phyloP scores from a whole-genome alignment of 1,140 invertebrate species.

The Lepidurus arcticus region DNA sequence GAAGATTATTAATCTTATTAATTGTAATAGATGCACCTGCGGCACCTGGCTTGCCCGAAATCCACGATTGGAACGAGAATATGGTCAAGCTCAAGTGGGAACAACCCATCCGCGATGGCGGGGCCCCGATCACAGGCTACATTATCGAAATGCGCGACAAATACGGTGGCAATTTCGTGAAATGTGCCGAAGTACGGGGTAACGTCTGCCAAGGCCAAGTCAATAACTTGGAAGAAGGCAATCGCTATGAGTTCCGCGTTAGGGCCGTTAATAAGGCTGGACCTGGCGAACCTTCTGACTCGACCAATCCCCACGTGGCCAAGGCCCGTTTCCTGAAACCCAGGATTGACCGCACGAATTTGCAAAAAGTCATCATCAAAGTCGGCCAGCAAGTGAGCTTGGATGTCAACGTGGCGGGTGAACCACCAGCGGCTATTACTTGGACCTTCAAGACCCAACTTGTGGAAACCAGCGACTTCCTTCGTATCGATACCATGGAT shows the following conservation, averaged over 20 bases:
- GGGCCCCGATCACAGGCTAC: slow-evolving; percentile 91
- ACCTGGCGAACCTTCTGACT: slow-evolving; percentile 86
- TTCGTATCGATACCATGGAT: slow-evolving; percentile 76
- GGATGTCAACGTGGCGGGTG: slow-evolving; percentile 87
- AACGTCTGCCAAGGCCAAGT: slow-evolving; percentile 75
- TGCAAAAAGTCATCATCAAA: slow-evolving; percentile 77
- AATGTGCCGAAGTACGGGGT: slow-evolving; percentile 70
- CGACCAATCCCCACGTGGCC: slow-evolving; percentile 89
- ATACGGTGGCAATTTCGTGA: slow-evolving; percentile 55
- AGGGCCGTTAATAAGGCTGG: slow-evolving; percentile 94
- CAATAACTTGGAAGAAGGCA: slow-evolving; percentile 82
- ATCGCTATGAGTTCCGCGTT: slow-evolving; percentile 92
- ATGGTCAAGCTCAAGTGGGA: slow-evolving; percentile 95
- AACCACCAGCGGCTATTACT: slow-evolving; percentile 83
- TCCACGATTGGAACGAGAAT: slow-evolving; percentile 87
- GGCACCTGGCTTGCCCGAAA: slow-evolving; percentile 84
- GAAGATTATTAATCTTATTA: not conserved
- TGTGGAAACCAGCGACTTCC: slow-evolving; percentile 56
- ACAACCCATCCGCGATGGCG: slow-evolving; percentile 87
- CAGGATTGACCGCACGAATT: slow-evolving; percentile 82
- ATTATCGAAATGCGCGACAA: slow-evolving; percentile 82
- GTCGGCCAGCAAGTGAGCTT: slow-evolving; percentile 83
- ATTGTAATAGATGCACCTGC: slow-evolving; percentile 60
- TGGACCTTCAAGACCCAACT: slow-evolving; percentile 78
- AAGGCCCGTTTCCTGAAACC: slow-evolving; percentile 89